Base-by-base conservation (phyloP, 2,888 invertebrate species). In the Orthosia gothica region DNA sequence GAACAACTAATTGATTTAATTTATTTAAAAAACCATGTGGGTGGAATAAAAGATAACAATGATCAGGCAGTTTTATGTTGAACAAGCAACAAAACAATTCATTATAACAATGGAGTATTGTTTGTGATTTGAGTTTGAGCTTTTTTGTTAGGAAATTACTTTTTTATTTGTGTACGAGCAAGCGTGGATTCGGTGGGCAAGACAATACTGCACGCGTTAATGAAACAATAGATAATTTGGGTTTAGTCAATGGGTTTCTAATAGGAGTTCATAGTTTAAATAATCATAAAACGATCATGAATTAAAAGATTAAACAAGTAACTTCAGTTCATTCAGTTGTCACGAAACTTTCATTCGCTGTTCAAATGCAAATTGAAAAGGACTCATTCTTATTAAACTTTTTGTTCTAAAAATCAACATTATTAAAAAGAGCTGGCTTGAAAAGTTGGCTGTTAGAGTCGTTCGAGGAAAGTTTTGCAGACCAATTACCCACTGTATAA, bases 101-200 rank as follows among this genome's bases (percentile, higher is more conserved):
- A 93, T 93, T 93, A 91, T 87, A 91, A 95, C 94, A 95, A 95
- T 95, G 90, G 90, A 69, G 87, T 90, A 96, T 95, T 96, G 96
- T 95, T 94, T 94, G 90, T 93, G 91, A 92, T 93, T 93, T 92
- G 83, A 86, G 89, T 90, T 88, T 88, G 85, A 91, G 88, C 83
- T 86, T 91, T 93, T 92, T 93, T 93, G 91, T 92, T 91, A 85
- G 87, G 89, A 92, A 92, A 93, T 93, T 88, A 91, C 87, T 90
- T 92, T 91, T 93, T 91, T 93, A 89, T 87, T 87, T 87, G 78
- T 80, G 57, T 67, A 84, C 68, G 76, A 72, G 81, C 83, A 75
- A 84, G 86, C 85, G 85, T 88, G 78, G 84, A 89, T 89, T 90
- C 89, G 61, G 91, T 92, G 91, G 89, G 90, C 79, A 81, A 90